A percentile compares a stretch with the other conserved stretches of the same genome.
Conservation (phyloP, 2,113 vertebrate genomes). For the Cyprinodon brontotheroides region DNA sequence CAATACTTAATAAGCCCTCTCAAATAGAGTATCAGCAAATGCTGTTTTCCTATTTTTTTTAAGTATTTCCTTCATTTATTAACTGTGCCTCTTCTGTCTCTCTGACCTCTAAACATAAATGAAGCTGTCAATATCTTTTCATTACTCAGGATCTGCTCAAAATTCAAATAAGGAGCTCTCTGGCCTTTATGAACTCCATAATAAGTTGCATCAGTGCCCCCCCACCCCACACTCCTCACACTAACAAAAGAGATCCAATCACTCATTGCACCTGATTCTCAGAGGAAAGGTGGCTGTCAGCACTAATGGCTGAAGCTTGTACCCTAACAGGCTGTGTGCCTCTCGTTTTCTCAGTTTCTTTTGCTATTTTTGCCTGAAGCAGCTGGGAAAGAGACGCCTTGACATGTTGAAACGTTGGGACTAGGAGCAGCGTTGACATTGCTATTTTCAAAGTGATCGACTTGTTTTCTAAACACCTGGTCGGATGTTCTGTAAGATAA, state of each 20-base stretch:
- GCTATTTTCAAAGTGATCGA: constrained; percentile 61
- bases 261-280: constrained; percentile 11
- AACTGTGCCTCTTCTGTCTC: background rate
- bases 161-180: constrained; percentile 9
- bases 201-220: constrained; percentile 15
- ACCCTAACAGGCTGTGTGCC: constrained; percentile 17
- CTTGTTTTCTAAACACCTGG: constrained; percentile 53
- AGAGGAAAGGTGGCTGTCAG: constrained; percentile 26
- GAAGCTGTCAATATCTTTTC: constrained; percentile 13
- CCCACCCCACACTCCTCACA: background rate
- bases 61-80: constrained; percentile 14
- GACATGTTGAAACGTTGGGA: constrained; percentile 56
- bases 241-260: constrained; percentile 7
- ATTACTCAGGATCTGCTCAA: background rate
- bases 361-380: constrained; percentile 16
- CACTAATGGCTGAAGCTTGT: constrained; percentile 55
- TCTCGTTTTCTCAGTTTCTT: constrained; percentile 1
- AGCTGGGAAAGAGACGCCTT: constrained; percentile 31
- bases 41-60: background rate
- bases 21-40: constrained; percentile 14
- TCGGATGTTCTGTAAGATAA: constrained; percentile 58
- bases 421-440: constrained; percentile 55
- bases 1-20: background rate
- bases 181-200: constrained; percentile 23
- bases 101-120: constrained; percentile 24